Base-by-base conservation (phyloP, 2,113 vertebrate species). In the Pelobates fuscus region DNA sequence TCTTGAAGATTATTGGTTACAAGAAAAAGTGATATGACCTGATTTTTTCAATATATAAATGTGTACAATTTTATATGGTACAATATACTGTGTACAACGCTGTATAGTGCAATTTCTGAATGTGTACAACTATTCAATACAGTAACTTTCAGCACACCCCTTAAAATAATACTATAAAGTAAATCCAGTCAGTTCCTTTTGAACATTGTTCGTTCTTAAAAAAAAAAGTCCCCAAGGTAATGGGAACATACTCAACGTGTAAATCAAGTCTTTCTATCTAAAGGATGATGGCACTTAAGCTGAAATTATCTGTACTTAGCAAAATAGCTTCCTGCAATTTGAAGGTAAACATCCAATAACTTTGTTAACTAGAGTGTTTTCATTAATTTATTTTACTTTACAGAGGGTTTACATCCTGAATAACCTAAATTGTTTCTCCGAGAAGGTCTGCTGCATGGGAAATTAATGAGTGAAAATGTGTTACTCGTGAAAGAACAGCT, bases 271-370 rank as follows among this genome's bases (percentile, higher is more conserved):
- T 49, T 54, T 55, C 59, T 6, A 52, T 27, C 15, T 60, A 71
- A 27, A 15, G 17, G 5, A 60, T n/a, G 52, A 7, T 52, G 41
- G n/a, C 44, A 85, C 88, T 89, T 86, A 89, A 84, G 89, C 90
- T 89, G 88, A 92, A 89, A 90, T 89, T 77, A 91, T 91, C 88
- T 90, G 87, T 88, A 87, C 86, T 89, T 91, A 89, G 89, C 87
- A 87, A 89, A 90, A 90, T 89, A 86, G 89, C 90, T 92, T 91
- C 88, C 90, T 90, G 85, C 81, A 83, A 84, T 86, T 84, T 87
- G 77, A 85, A 88, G 84, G 65, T 86, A 86, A 90, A 84, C 88
- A 86, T 60, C 88, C 84, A 91, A 91, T 90, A 91, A 90, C 89
- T 91, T 86, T 91, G 87, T 91, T 91, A 89, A 89, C 88, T 89